These are phyloP conservation scores for Mechanitis mazaeus DNA, from an alignment of 2,888 invertebrate species.

Conservation along the genomic window DNA sequence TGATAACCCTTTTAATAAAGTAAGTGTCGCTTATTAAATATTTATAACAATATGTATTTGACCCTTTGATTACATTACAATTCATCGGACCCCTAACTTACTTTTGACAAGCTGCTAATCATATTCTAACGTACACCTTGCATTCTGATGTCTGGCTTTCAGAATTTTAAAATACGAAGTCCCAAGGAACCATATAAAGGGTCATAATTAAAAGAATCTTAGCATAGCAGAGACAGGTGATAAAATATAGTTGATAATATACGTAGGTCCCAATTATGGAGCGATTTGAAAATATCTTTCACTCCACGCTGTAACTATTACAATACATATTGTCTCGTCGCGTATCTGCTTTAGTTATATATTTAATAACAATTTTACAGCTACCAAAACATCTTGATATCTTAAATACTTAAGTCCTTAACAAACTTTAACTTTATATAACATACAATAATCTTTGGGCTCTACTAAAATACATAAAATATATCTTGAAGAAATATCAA, in stretches of 20 bases:
- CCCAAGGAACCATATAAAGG: slow-evolving; percentile 57
- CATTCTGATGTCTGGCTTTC: slow-evolving; percentile 56
- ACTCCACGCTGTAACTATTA: no score
- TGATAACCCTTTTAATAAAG: background rate
- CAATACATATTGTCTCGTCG: no score
- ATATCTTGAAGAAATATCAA: background rate
- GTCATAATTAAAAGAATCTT: slow-evolving; percentile 48
- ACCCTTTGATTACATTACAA: slow-evolving; percentile 68
- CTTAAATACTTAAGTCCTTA: no score
- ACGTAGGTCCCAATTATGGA: no score
- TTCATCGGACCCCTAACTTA: slow-evolving; percentile 64
- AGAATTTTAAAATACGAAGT: slow-evolving; percentile 63
- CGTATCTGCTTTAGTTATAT: no score
- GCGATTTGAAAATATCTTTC: no score
- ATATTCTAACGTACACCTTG: slow-evolving; percentile 73
- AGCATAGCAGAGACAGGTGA: slow-evolving; percentile 49
- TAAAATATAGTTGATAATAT: background rate
- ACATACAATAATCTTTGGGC: no score
- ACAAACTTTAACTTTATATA: no score
- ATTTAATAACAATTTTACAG: no score
- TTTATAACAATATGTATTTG: slow-evolving; percentile 47
- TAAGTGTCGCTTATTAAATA: slow-evolving; percentile 36
- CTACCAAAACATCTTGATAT: no score
- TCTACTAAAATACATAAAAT: no score
- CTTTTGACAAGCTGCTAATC: slow-evolving; percentile 76